A percentile compares a stretch with the other conserved stretches of the same genome.
These are phyloP conservation scores for Oscheius onirici DNA, from an alignment of 2,888 invertebrate species.

Conservation along the genomic window DNA sequence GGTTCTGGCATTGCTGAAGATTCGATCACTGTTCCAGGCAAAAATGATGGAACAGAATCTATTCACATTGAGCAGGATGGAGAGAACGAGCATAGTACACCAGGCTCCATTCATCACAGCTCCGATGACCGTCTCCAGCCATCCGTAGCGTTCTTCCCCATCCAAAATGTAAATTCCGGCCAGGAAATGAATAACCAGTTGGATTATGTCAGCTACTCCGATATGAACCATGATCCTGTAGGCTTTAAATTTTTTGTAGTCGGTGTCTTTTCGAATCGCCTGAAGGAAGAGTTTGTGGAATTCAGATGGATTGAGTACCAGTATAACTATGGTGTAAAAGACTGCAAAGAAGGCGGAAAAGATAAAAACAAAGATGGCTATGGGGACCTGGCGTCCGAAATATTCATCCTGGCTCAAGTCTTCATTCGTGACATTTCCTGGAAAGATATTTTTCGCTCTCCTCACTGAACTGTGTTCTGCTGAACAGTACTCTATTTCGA, in stretches of 20 bases:
- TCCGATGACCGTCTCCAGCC: constrained; percentile 38
- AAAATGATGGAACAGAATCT: constrained; percentile 47
- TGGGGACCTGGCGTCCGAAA: constrained; percentile 42
- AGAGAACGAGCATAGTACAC: constrained; percentile 47
- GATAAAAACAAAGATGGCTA: constrained; percentile 42
- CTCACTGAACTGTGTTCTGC: too few species aligned
- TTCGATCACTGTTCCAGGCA: constrained; percentile 33
- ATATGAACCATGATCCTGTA: constrained; percentile 51
- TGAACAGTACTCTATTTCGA: too few species aligned
- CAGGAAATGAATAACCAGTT: constrained; percentile 44
- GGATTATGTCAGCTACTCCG: constrained; percentile 45
- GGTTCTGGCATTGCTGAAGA: constrained; percentile 36
- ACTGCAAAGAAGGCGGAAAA: constrained; percentile 41
- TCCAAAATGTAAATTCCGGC: constrained; percentile 45
- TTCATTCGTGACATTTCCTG: background rate
- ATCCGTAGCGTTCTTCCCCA: constrained; percentile 26
- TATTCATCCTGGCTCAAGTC: constrained; percentile 25
- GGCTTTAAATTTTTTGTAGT: constrained; percentile 25
- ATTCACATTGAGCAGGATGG: constrained; percentile 48
- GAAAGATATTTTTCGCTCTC: too few species aligned
- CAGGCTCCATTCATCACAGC: constrained; percentile 50
- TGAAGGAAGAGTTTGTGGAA: background rate
- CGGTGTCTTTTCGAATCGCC: constrained; percentile 24
- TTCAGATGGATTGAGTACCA: too few species aligned
- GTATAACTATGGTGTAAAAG: constrained; percentile 40